phyloP scores from a whole-genome alignment of 2,797 vertebrate species.

The Caiman crocodilus region DNA sequence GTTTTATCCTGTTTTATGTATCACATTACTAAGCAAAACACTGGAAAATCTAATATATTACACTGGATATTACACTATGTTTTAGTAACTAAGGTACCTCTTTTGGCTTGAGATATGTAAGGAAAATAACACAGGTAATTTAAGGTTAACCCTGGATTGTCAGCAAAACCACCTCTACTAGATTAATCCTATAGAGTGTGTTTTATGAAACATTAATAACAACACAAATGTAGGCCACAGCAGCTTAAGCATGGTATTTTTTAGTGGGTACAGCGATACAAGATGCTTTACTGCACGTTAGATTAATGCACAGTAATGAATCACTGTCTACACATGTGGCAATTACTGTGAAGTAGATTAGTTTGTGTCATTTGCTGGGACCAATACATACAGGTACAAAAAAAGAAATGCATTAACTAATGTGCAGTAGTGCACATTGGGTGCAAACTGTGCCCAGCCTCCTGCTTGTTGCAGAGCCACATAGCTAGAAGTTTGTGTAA shows the following conservation, averaged over 20 bases:
- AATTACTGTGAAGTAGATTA: no score
- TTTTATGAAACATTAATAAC: slow-evolving; percentile 51
- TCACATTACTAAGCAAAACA: neutral
- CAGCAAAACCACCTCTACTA: neutral
- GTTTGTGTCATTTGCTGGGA: no score
- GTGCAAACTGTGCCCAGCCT: no score
- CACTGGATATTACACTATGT: neutral
- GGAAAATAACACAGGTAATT: neutral
- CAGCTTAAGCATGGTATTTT: neutral
- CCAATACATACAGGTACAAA: no score
- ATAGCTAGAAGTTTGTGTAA: no score
- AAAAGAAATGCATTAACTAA: no score
- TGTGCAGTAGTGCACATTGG: no score
- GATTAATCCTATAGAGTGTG: slow-evolving; percentile 23
- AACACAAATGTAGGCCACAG: neutral
- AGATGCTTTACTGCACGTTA: no score
- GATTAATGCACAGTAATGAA: no score
- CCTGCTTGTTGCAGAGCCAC: no score
- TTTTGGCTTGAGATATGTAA: neutral
- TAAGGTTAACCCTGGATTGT: neutral
- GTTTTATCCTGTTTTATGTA: neutral
- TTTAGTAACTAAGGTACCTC: neutral
- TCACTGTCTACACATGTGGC: no score
- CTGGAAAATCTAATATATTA: neutral
- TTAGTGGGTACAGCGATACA: no score